These are phyloP conservation scores for Hydriomena furcata DNA, from an alignment of 2,888 invertebrate genomes.

Conservation along the genomic window DNA sequence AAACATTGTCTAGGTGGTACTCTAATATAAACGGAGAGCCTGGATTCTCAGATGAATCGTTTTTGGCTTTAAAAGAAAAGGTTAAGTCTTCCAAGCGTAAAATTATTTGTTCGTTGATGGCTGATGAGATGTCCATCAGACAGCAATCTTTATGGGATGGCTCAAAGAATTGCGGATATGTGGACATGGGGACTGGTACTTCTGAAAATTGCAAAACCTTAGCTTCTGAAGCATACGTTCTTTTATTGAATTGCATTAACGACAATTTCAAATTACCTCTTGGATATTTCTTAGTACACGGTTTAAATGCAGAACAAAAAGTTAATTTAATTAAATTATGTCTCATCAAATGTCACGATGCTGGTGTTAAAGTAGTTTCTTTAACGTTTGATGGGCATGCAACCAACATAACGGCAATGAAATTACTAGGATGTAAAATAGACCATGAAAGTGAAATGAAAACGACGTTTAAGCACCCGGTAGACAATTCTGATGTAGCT, in stretches of 20 bases:
- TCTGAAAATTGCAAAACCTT: conserved; percentile 1
- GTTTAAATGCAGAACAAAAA: conserved; percentile 34
- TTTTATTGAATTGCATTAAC: conserved; percentile 28
- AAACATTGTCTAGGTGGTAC: conserved; percentile 36
- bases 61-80: conserved; percentile 31
- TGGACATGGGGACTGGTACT: conserved; percentile 25
- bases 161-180: conserved; percentile 23
- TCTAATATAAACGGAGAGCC: conserved; percentile 27
- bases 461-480: background rate
- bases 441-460: background rate
- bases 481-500: background rate
- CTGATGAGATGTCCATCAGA: conserved; percentile 37
- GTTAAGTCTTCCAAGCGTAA: conserved; percentile 22
- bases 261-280: conserved; percentile 43
- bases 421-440: conserved; percentile 15
- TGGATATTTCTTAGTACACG: conserved; percentile 42
- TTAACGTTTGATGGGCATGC: conserved; percentile 36
- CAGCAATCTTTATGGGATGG: conserved; percentile 31
- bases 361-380: conserved; percentile 29
- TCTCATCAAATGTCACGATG: conserved; percentile 28
- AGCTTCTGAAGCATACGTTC: conserved; percentile 28
- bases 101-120: conserved; percentile 28
- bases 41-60: conserved; percentile 35
- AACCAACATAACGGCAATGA: conserved; percentile 28
- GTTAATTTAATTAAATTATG: conserved; percentile 28